Percentiles rank a stretch among this genome's conserved stretches.
These are phyloP conservation scores for Ispidina picta DNA, from an alignment of 2,797 vertebrate species.

Conservation along the genomic window DNA sequence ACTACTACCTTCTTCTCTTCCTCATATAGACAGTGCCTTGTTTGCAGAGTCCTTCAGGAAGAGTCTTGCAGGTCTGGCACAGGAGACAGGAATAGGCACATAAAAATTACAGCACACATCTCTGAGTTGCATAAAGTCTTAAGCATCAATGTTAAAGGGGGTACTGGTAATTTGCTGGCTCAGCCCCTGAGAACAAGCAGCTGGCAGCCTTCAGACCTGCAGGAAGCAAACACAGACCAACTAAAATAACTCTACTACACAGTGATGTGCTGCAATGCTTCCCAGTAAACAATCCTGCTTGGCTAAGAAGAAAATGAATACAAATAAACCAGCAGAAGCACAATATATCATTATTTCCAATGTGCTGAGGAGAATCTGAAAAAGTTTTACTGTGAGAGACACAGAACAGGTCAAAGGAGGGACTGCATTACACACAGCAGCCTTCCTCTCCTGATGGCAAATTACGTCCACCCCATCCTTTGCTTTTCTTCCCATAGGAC, in stretches of 20 bases:
- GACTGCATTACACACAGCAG: not conserved
- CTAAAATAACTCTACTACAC: not conserved
- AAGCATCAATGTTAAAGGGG: not conserved
- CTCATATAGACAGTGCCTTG: not conserved
- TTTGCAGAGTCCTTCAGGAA: fast-evolving
- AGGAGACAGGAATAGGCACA: not conserved
- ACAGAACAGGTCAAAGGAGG: not conserved
- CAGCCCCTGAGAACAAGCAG: not conserved
- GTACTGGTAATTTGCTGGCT: not conserved
- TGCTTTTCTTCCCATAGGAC: not conserved
- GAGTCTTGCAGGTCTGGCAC: not conserved
- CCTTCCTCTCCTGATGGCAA: not conserved
- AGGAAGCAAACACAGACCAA: not conserved
- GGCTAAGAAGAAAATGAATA: slow-evolving; percentile 17
- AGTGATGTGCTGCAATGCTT: not conserved
- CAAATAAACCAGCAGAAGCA: slow-evolving; percentile 8
- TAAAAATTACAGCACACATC: not conserved
- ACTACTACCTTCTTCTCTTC: not conserved
- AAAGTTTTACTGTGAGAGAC: not conserved
- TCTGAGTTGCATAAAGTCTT: not conserved
- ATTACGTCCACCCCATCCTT: not conserved
- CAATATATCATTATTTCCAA: slow-evolving; percentile 17
- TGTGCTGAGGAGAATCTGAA: not conserved
- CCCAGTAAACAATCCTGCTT: slow-evolving; percentile 20
- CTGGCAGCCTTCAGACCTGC: not conserved